phyloP scores from a whole-genome alignment of 2,888 invertebrate genomes.

The Thymelicus sylvestris region DNA sequence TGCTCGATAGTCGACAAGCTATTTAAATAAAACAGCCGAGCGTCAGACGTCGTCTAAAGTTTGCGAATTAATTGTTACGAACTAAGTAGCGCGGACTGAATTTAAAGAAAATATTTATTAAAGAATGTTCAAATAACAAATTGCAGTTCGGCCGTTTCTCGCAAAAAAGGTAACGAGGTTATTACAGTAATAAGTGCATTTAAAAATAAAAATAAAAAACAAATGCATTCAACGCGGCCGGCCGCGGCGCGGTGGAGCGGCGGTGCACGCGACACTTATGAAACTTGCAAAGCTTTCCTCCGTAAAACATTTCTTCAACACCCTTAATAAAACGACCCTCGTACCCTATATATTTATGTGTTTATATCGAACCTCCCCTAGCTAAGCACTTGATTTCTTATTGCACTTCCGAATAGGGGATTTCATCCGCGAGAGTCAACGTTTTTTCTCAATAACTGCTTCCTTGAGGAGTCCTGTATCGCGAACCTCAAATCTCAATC shows the following conservation, averaged over 20 bases:
- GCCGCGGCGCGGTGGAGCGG: neutral
- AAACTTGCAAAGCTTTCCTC: constrained; percentile 12
- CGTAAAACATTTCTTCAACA: constrained; percentile 19
- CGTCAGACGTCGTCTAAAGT: too few relatives aligned
- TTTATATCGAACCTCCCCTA: constrained; percentile 41
- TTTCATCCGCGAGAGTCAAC: constrained; percentile 70
- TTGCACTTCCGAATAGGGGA: constrained; percentile 69
- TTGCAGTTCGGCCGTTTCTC: neutral
- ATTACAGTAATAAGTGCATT: constrained; percentile 1
- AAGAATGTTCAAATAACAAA: neutral
- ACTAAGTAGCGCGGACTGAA: too few relatives aligned
- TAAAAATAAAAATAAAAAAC: constrained; percentile 5
- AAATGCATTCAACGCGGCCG: constrained; percentile 1
- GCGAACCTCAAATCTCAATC: constrained; percentile 14
- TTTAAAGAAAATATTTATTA: neutral
- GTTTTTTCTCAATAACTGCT: constrained; percentile 65
- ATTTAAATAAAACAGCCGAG: too few relatives aligned
- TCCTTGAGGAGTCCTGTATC: constrained; percentile 37
- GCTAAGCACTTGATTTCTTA: constrained; percentile 58
- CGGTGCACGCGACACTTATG: constrained; percentile 21
- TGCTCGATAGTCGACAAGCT: too few relatives aligned
- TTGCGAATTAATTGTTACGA: too few relatives aligned
- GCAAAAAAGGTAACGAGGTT: constrained; percentile 1
- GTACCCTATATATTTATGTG: constrained; percentile 30
- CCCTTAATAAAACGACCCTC: constrained; percentile 27